Conservation (phyloP, 2,113 vertebrate species). For the Corythornis vintsioides region DNA sequence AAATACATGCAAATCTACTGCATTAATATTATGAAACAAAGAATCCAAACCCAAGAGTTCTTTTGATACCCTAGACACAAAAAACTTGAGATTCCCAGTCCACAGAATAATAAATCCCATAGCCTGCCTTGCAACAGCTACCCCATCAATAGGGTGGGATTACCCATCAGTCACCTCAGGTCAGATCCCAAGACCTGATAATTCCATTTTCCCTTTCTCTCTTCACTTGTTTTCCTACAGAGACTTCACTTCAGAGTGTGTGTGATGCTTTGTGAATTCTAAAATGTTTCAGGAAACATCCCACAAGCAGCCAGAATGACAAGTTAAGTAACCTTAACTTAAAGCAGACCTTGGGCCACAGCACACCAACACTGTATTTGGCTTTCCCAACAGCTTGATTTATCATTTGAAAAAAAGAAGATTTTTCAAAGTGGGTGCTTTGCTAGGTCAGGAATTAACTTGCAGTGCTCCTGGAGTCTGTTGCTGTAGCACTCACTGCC, state of each 20-base stretch:
- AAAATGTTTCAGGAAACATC: slow-evolving; percentile 24
- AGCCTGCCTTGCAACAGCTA: neutral
- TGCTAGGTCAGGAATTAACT: slow-evolving; percentile 9
- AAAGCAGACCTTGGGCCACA: slow-evolving; percentile 30
- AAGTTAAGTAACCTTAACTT: slow-evolving; percentile 54
- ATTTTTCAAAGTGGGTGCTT: neutral
- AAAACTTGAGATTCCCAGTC: neutral
- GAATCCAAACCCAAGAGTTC: slow-evolving; percentile 1
- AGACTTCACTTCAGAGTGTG: neutral
- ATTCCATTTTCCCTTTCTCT: neutral
- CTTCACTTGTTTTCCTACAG: neutral
- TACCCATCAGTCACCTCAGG: neutral
- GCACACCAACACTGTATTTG: neutral
- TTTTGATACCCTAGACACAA: neutral
- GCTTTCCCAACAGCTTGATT: neutral
- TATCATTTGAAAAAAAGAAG: slow-evolving; percentile 2
- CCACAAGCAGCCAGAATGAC: slow-evolving; percentile 41
- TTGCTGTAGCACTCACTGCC: neutral
- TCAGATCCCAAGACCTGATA: neutral
- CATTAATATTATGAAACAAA: slow-evolving; percentile 52
- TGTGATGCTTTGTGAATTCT: neutral
- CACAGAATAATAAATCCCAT: neutral
- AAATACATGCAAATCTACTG: slow-evolving; percentile 32
- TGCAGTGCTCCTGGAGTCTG: neutral
- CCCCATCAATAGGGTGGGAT: accelerated